These are phyloP conservation scores for Heterocephalus glaber DNA, from an alignment of 2,113 vertebrate species.

Conservation along the genomic window DNA sequence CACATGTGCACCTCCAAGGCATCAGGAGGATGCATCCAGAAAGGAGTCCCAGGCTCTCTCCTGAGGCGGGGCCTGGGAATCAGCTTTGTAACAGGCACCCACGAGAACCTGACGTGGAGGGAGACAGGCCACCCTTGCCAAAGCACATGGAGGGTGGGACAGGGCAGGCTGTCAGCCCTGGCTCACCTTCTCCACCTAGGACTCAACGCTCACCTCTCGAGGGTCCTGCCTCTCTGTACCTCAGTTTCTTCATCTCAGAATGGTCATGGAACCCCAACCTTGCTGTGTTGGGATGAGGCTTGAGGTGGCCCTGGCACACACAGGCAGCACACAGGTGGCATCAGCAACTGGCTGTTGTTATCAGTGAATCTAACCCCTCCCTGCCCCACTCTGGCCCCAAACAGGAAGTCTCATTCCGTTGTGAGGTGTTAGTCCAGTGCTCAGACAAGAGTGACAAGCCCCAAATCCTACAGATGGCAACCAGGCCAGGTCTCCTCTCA, in stretches of 20 bases:
- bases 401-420: neutral
- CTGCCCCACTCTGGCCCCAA: neutral
- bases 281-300: neutral
- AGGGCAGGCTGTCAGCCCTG: no score
- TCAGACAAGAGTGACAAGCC: neutral
- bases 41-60: neutral
- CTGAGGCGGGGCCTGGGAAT: neutral
- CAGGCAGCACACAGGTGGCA: neutral
- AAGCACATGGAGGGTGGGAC: no score
- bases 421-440: rapidly evolving
- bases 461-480: neutral
- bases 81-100: no score
- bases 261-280: neutral
- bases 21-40: neutral
- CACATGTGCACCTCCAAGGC: neutral
- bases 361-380: neutral
- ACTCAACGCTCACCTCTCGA: rapidly evolving
- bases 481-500: neutral
- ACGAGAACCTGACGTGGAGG: no score
- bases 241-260: neutral
- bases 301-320: neutral
- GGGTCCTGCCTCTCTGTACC: neutral
- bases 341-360: no score
- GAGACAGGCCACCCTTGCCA: no score
- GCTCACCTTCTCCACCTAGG: neutral